A percentile compares a stretch with the other conserved stretches of the same genome.
Conservation (phyloP, 2,888 invertebrate genomes). For the Oxycera nigricornis region DNA sequence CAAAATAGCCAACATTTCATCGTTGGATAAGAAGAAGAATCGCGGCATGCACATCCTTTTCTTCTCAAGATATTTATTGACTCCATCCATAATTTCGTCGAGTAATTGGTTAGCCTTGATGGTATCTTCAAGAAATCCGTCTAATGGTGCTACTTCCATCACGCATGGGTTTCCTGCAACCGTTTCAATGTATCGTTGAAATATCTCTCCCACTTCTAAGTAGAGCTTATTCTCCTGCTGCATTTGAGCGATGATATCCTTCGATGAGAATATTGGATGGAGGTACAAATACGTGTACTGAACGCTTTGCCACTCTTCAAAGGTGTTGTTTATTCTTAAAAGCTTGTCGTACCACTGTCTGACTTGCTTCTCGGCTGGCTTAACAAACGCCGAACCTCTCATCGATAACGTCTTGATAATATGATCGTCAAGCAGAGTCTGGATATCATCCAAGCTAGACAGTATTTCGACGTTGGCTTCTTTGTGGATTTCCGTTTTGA, state of each 20-base stretch:
- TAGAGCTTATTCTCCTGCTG: slow-evolving; percentile 70
- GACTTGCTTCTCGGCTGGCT: slow-evolving; percentile 66
- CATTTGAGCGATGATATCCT: slow-evolving; percentile 71
- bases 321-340: slow-evolving; percentile 64
- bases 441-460: slow-evolving; percentile 70
- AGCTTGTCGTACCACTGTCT: slow-evolving; percentile 69
- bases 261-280: slow-evolving; percentile 72
- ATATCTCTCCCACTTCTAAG: slow-evolving; percentile 63
- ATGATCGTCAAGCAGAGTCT: slow-evolving; percentile 72
- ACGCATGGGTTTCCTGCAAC: slow-evolving; percentile 59
- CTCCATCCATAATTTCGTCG: slow-evolving; percentile 69
- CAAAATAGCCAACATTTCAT: slow-evolving; percentile 75
- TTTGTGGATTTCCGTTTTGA: slow-evolving; percentile 66
- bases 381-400: slow-evolving; percentile 76
- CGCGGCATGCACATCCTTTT: slow-evolving; percentile 73
- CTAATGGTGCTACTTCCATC: slow-evolving; percentile 64
- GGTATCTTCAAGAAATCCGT: slow-evolving; percentile 75
- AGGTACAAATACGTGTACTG: slow-evolving; percentile 72
- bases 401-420: slow-evolving; percentile 73
- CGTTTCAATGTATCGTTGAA: slow-evolving; percentile 61
- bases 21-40: slow-evolving; percentile 79
- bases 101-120: slow-evolving; percentile 65
- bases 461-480: slow-evolving; percentile 71
- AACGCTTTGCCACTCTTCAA: slow-evolving; percentile 71
- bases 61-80: slow-evolving; percentile 71